These are phyloP conservation scores for Orchesella flavescens DNA, from an alignment of 2,888 invertebrate genomes.

Conservation along the genomic window DNA sequence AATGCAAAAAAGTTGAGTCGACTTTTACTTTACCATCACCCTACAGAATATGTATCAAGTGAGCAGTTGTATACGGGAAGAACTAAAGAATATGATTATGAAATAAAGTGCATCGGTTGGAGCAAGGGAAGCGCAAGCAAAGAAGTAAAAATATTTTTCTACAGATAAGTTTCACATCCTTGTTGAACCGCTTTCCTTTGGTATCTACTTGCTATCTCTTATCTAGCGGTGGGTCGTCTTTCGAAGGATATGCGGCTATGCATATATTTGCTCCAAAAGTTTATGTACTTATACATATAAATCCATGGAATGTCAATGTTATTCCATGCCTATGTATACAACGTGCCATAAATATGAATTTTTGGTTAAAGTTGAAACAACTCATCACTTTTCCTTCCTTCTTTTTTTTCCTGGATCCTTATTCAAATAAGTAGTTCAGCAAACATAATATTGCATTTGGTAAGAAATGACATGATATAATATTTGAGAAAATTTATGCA, in stretches of 20 bases:
- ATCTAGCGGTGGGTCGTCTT: neutral
- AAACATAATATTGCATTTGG: constrained; percentile 36
- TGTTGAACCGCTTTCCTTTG: constrained; percentile 12
- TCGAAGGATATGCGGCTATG: neutral
- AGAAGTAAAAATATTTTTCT: constrained; percentile 58
- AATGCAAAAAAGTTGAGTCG: constrained; percentile 47
- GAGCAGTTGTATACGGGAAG: neutral
- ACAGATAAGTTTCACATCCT: constrained; percentile 54
- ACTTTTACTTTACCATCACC: no score
- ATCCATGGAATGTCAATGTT: neutral
- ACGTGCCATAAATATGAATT: constrained; percentile 48
- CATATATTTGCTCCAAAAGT: no score
- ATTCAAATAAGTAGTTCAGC: constrained; percentile 21
- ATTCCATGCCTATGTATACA: neutral
- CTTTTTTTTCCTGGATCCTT: neutral
- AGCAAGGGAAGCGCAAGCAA: constrained; percentile 12
- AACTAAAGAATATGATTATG: constrained; percentile 4
- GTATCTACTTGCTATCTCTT: neutral
- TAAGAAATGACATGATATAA: constrained; percentile 17
- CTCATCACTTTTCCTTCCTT: constrained; percentile 7
- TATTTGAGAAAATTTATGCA: constrained; percentile 40
- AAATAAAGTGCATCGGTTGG: constrained; percentile 35
- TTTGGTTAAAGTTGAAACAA: constrained; percentile 33
- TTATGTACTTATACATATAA: no score
- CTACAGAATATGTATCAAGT: constrained; percentile 21